A percentile compares a stretch with the other conserved stretches of the same genome.
Evolutionary conservation across 1,140 invertebrate genomes (phyloP).

Genomic region (Eulimnadia texana): DNA sequence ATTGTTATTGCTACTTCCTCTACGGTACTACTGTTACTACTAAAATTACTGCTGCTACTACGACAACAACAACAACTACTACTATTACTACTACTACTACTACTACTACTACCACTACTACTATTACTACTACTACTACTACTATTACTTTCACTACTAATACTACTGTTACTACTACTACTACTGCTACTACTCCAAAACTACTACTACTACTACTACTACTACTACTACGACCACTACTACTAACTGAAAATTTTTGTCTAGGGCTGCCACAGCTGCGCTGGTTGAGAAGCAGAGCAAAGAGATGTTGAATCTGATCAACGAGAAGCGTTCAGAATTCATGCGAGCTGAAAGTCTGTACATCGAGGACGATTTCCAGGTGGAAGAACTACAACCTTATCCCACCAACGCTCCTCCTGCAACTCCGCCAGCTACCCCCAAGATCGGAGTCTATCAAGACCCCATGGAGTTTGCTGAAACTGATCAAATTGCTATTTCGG

Average conservation of each 20-base stretch:
- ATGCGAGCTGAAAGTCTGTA: conserved; percentile 66
- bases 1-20: no score
- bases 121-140: no score
- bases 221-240: no score
- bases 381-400: conserved; percentile 52
- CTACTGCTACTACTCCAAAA: no score
- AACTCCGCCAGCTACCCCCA: conserved; percentile 74
- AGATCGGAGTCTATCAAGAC: conserved; percentile 89
- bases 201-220: no score
- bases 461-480: conserved; percentile 84
- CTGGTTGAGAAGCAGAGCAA: conserved; percentile 87
- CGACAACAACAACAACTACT: no score
- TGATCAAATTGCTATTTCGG: conserved; percentile 92
- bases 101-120: no score
- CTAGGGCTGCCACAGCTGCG: conserved; percentile 80
- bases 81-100: no score
- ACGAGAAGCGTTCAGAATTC: conserved; percentile 76
- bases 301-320: conserved; percentile 90
- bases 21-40: no score
- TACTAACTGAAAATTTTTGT: conserved; percentile 16
- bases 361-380: conserved; percentile 46
- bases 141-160: no score
- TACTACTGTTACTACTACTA: no score
- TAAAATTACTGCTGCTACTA: no score
- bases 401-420: conserved; percentile 77